A percentile compares a stretch with the other conserved stretches of the same genome.
phyloP scores from a whole-genome alignment of 2,888 invertebrate species.

The Campoplex nolae region DNA sequence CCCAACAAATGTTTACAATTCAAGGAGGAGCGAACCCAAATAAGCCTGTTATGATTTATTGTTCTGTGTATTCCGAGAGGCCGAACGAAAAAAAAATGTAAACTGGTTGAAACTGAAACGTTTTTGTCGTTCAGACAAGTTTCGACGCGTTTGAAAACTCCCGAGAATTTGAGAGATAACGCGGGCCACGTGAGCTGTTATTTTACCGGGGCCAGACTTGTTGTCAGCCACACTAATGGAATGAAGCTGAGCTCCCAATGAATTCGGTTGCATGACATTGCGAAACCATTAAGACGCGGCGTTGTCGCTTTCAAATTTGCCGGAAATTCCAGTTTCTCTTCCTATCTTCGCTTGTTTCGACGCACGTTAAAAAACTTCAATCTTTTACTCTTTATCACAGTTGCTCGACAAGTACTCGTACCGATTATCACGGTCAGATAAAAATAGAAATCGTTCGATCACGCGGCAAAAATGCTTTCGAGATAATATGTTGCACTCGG shows the following conservation, averaged over 20 bases:
- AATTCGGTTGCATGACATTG: constrained; percentile 62
- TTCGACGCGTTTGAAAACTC: constrained; percentile 24
- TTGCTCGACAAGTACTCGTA: constrained; percentile 9
- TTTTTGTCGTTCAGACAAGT: constrained; percentile 1
- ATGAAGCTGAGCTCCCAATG: constrained; percentile 13
- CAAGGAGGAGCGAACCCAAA: no score
- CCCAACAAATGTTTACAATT: no score
- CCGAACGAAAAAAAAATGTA: no score
- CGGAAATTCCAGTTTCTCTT: background rate
- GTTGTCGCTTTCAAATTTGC: background rate
- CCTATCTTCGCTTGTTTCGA: background rate
- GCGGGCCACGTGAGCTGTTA: background rate
- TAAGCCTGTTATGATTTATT: no score
- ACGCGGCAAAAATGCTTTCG: background rate
- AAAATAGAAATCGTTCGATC: background rate
- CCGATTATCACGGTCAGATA: background rate
- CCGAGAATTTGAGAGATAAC: constrained; percentile 9
- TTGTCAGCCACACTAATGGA: constrained; percentile 36
- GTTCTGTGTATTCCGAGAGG: no score
- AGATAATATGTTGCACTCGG: constrained; percentile 3
- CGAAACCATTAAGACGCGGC: constrained; percentile 43
- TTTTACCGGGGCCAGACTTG: constrained; percentile 31
- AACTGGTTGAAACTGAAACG: background rate
- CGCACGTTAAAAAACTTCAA: background rate
- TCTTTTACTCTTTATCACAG: constrained; percentile 1